Percentiles rank a stretch among this genome's conserved stretches.
These are phyloP conservation scores for Psephotus haematonotus DNA, from an alignment of 2,113 vertebrate species.

Conservation along the genomic window DNA sequence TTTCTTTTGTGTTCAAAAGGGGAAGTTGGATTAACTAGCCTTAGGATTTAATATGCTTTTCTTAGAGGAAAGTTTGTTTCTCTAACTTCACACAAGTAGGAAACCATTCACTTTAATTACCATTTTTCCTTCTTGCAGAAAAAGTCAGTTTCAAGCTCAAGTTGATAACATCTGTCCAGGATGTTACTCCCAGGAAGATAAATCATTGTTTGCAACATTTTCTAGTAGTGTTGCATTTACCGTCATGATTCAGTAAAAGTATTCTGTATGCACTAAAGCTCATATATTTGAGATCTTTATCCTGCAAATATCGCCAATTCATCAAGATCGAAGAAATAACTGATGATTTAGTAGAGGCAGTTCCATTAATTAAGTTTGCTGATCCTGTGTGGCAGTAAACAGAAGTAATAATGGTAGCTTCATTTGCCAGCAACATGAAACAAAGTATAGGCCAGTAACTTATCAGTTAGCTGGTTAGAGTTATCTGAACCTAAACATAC, in stretches of 20 bases:
- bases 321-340: not conserved
- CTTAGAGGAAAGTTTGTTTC: slow-evolving; percentile 10
- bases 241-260: not conserved
- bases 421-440: not conserved
- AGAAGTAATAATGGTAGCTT: not conserved
- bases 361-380: not conserved
- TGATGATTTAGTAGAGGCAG: not conserved
- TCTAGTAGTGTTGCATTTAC: not conserved
- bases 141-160: not conserved
- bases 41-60: slow-evolving; percentile 1
- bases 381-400: not conserved
- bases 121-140: not conserved
- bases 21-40: slow-evolving; percentile 18
- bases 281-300: not conserved
- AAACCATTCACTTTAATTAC: not conserved
- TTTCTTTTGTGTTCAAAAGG: not conserved
- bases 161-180: not conserved
- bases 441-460: not conserved
- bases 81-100: not conserved
- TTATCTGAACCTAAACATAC: not conserved
- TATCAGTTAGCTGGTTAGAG: not conserved
- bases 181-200: not conserved
- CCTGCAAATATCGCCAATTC: not conserved
- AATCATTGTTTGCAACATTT: not conserved
- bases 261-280: not conserved